These are phyloP conservation scores for Daktulosphaira vitifoliae DNA, from an alignment of 1,140 invertebrate species.

Conservation along the genomic window DNA sequence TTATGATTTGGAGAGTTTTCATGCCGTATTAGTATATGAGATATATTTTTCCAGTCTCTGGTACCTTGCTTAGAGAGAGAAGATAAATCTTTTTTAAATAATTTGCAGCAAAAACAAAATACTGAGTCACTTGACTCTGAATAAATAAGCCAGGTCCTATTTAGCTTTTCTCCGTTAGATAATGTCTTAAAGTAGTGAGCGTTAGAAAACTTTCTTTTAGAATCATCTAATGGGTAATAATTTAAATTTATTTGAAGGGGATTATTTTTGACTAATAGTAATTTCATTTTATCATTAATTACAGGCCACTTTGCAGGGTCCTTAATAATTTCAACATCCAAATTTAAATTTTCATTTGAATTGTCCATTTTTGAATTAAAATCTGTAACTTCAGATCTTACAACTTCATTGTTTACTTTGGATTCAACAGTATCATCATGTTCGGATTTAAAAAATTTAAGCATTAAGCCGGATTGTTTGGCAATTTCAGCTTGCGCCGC, in stretches of 20 bases:
- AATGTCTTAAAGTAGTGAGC: neutral
- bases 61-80: neutral
- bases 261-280: neutral
- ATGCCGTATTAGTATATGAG: neutral
- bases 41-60: neutral
- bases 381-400: too few relatives aligned
- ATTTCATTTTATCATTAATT: neutral
- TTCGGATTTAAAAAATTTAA: neutral
- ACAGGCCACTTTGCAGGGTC: too few relatives aligned
- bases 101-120: slow-evolving; percentile 12
- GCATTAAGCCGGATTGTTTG: neutral
- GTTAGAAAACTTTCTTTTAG: slow-evolving; percentile 4
- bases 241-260: slow-evolving; percentile 2
- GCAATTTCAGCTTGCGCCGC: neutral
- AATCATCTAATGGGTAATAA: slow-evolving; percentile 2
- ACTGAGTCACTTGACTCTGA: neutral
- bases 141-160: slow-evolving; percentile 3
- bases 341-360: too few relatives aligned
- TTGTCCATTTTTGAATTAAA: too few relatives aligned
- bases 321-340: too few relatives aligned
- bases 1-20: neutral
- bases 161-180: neutral
- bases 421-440: too few relatives aligned
- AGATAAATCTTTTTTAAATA: neutral
- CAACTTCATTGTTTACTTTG: too few relatives aligned